Evolutionary conservation across 2,797 vertebrate species (phyloP).

Genomic region (Mormyrus proboscirostris): DNA sequence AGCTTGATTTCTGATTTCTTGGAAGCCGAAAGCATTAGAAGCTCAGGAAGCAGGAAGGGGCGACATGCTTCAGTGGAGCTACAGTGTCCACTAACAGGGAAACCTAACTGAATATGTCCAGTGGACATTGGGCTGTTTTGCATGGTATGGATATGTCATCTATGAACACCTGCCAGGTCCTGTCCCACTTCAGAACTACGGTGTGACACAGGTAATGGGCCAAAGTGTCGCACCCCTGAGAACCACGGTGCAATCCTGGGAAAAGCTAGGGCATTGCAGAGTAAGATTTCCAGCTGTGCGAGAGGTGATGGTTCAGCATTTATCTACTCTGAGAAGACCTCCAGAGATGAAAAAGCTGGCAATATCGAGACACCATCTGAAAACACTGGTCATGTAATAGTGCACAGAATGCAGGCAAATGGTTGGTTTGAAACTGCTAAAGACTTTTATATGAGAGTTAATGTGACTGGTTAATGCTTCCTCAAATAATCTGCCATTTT

Average conservation of each 20-base stretch:
- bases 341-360: constrained; percentile 63
- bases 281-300: constrained; percentile 59
- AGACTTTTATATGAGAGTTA: neutral
- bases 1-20: neutral
- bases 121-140: constrained; percentile 8
- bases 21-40: neutral
- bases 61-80: neutral
- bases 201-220: neutral
- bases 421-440: neutral
- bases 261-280: constrained; percentile 44
- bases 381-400: constrained; percentile 56
- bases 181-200: constrained; percentile 43
- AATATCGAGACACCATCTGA: constrained; percentile 46
- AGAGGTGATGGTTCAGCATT: constrained; percentile 65
- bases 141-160: neutral
- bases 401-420: neutral
- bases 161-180: constrained; percentile 25
- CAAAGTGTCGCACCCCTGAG: neutral
- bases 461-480: neutral
- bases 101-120: neutral
- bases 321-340: constrained; percentile 67
- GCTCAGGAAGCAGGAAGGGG: neutral
- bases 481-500: neutral
- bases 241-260: neutral
- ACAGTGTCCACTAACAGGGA: neutral